Evolutionary conservation across 2,888 invertebrate genomes (phyloP).

Genomic region (Altica lythri): DNA sequence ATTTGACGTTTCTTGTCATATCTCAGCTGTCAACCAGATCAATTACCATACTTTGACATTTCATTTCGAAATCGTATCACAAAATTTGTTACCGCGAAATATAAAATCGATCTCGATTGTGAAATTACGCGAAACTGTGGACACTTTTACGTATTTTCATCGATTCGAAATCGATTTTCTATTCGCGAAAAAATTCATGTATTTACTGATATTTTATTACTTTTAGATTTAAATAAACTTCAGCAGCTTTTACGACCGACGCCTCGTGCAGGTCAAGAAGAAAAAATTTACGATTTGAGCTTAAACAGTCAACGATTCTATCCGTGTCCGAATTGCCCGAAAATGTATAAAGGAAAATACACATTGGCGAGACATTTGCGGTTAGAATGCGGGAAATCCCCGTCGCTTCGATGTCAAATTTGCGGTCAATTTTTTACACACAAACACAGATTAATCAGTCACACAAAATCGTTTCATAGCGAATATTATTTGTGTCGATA

Average conservation of each 20-base stretch:
- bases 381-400: conserved; percentile 57
- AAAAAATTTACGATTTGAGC: conserved; percentile 28
- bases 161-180: too few relatives aligned
- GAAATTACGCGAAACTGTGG: too few relatives aligned
- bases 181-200: too few relatives aligned
- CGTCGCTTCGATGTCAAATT: conserved; percentile 45
- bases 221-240: conserved; percentile 18
- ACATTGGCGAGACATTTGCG: conserved; percentile 54
- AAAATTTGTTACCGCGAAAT: too few relatives aligned
- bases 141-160: too few relatives aligned
- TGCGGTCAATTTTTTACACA: conserved; percentile 51
- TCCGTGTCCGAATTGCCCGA: conserved; percentile 49
- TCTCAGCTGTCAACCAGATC: too few relatives aligned
- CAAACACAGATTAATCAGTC: conserved; percentile 49
- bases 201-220: conserved; percentile 8
- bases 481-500: conserved; percentile 20
- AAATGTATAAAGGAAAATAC: conserved; percentile 50
- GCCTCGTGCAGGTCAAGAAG: too few relatives aligned
- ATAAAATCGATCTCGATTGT: too few relatives aligned
- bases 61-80: too few relatives aligned
- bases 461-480: conserved; percentile 47
- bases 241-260: too few relatives aligned
- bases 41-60: too few relatives aligned
- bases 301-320: conserved; percentile 34
- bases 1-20: too few relatives aligned